A percentile compares a stretch with the other conserved stretches of the same genome.
These are phyloP conservation scores for Cygnus buccinator DNA, from an alignment of 2,113 vertebrate genomes.

Conservation along the genomic window DNA sequence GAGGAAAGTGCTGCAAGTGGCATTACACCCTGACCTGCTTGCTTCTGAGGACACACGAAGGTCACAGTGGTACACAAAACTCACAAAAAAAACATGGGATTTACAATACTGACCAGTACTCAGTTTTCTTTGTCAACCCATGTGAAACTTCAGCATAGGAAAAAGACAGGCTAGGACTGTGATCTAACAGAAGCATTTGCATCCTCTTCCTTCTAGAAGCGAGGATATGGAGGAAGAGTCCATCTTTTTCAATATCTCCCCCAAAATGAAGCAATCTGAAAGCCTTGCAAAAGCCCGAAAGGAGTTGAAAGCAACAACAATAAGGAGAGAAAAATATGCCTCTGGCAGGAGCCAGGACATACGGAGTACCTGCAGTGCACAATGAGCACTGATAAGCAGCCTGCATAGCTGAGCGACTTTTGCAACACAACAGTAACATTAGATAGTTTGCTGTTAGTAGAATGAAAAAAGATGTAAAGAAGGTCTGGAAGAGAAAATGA, in stretches of 20 bases:
- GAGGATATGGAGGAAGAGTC: not conserved
- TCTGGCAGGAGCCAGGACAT: not conserved
- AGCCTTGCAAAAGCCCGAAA: not conserved
- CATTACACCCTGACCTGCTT: not conserved
- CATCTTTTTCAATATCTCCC: not conserved
- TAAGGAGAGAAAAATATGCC: fast-evolving
- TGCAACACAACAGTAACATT: not conserved
- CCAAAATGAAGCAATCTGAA: not conserved
- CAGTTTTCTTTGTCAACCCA: not conserved
- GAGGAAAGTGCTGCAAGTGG: not conserved
- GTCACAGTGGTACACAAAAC: not conserved
- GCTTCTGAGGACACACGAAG: not conserved
- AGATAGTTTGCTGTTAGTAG: not conserved
- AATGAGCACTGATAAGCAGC: not conserved
- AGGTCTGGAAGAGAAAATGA: not conserved
- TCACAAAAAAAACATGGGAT: not conserved
- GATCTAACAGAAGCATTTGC: not conserved
- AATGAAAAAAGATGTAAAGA: not conserved
- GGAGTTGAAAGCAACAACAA: not conserved
- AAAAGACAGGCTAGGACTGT: not conserved
- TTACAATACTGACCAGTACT: not conserved
- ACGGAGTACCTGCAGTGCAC: not conserved
- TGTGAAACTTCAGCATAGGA: not conserved
- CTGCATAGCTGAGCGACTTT: not conserved
- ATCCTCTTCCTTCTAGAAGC: not conserved